These are phyloP conservation scores for Galerucella calmariensis DNA, from an alignment of 2,888 invertebrate species.

Conservation along the genomic window DNA sequence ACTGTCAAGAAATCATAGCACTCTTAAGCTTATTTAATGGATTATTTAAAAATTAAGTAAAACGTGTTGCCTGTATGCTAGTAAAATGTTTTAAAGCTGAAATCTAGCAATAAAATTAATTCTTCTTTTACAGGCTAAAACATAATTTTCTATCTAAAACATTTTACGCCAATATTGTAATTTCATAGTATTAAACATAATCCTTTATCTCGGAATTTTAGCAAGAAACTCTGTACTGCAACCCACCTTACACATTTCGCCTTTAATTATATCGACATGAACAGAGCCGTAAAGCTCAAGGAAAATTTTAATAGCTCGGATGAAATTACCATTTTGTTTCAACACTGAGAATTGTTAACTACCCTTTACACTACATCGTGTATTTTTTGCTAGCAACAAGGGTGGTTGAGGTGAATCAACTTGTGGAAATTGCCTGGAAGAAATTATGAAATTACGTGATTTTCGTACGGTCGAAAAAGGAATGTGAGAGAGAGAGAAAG, in stretches of 20 bases:
- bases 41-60: too few relatives aligned
- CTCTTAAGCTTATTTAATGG: too few relatives aligned
- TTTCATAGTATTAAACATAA: not conserved
- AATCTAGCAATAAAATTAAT: too few relatives aligned
- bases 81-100: too few relatives aligned
- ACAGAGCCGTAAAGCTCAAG: not conserved
- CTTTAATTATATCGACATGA: constrained; percentile 8
- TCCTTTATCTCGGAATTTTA: not conserved
- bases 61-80: too few relatives aligned
- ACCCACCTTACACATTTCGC: not conserved
- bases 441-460: constrained; percentile 21
- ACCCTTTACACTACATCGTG: not conserved
- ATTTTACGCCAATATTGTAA: not conserved
- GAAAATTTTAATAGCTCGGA: not conserved
- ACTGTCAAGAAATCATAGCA: too few relatives aligned
- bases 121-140: too few relatives aligned
- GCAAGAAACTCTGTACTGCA: not conserved
- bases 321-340: not conserved
- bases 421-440: constrained; percentile 9
- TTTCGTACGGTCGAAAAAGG: not conserved
- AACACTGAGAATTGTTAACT: not conserved
- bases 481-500: constrained; percentile 1
- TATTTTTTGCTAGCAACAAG: constrained; percentile 1
- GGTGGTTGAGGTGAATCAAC: constrained; percentile 14
- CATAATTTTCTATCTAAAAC: too few relatives aligned